phyloP scores from a whole-genome alignment of 2,888 invertebrate genomes.

The Calameuta filiformis region DNA sequence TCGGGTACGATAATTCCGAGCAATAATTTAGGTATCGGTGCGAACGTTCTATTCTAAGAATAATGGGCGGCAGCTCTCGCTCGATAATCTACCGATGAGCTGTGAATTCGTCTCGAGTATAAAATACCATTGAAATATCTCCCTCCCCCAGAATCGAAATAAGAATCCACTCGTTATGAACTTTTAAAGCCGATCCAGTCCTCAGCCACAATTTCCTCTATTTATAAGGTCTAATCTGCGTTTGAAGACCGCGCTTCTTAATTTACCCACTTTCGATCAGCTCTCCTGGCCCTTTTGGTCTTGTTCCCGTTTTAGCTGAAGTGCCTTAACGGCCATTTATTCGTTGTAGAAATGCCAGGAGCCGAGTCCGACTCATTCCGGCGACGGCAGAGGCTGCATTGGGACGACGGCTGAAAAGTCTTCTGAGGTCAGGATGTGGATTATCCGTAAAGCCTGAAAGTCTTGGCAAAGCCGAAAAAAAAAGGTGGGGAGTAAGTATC shows the following conservation, averaged over 20 bases:
- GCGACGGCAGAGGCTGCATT: background rate
- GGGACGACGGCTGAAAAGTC: background rate
- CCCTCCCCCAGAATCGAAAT: background rate
- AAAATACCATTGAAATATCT: background rate
- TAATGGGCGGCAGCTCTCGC: background rate
- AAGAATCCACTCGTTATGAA: background rate
- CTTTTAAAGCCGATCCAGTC: background rate
- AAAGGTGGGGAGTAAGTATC: background rate
- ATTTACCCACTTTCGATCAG: conserved; percentile 1
- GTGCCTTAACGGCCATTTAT: background rate
- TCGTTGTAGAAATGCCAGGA: background rate
- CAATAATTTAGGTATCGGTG: background rate
- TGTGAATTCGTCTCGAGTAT: background rate
- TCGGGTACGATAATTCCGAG: background rate
- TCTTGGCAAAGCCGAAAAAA: too few relatives aligned
- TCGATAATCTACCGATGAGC: background rate
- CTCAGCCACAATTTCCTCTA: background rate
- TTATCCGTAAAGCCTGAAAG: background rate
- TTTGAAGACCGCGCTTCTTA: background rate
- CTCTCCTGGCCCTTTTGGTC: background rate
- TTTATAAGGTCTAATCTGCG: background rate
- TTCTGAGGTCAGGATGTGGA: background rate
- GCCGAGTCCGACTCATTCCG: background rate
- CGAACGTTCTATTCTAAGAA: background rate
- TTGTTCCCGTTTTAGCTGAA: background rate